These are phyloP conservation scores for Paedocypris sp. DNA, from an alignment of 2,113 vertebrate species.

Conservation along the genomic window DNA sequence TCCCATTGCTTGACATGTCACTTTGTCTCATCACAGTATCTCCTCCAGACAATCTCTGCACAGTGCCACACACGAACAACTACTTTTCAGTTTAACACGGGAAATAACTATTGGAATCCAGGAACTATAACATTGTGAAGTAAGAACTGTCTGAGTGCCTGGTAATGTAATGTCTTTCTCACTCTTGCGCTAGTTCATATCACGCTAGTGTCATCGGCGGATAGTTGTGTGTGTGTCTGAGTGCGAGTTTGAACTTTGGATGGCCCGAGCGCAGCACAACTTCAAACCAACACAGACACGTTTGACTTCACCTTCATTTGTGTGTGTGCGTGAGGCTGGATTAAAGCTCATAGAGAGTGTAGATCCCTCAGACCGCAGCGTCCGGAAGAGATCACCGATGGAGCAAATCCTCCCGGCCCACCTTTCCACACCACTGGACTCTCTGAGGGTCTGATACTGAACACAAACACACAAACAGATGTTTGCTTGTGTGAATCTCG, in stretches of 20 bases:
- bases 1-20: no score
- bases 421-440: slow-evolving; percentile 7
- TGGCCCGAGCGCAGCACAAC: neutral
- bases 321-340: slow-evolving; percentile 9
- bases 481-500: neutral
- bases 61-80: no score
- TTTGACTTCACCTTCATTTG: neutral
- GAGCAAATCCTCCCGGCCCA: neutral
- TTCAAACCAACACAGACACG: neutral
- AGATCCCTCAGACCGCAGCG: slow-evolving; percentile 18
- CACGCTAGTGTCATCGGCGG: neutral
- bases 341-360: slow-evolving; percentile 27
- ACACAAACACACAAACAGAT: no score
- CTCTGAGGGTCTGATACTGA: neutral
- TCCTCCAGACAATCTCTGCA: no score
- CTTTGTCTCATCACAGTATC: no score
- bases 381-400: slow-evolving; percentile 3
- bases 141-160: neutral
- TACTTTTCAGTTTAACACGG: no score
- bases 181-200: neutral
- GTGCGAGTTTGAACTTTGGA: slow-evolving; percentile 3
- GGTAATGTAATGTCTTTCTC: neutral
- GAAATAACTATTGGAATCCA: neutral
- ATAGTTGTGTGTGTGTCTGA: neutral
- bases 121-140: neutral